Evolutionary conservation across 2,888 invertebrate genomes (phyloP), one percentile per base, ranked within the genome.

Genomic region (Rhyacophila evoluta): DNA sequence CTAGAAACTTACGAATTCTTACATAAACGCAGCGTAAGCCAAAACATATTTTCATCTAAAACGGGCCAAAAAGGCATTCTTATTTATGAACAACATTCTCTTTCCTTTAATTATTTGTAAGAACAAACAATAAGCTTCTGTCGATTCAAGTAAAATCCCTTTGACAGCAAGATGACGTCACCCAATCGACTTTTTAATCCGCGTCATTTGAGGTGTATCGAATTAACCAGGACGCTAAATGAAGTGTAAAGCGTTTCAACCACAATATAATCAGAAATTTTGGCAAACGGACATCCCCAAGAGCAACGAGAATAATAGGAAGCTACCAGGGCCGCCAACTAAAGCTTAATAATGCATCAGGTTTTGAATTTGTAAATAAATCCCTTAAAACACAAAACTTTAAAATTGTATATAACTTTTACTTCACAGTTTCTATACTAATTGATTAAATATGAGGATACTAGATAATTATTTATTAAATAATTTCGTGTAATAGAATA

Each of bases 171-270:
- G 69, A 69, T 69, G 27, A 69, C 28, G 68, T n/a, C n/a, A 69
- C 15, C 72, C 80, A 77, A 80, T 80, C 77, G 77, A 71, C 39
- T 70, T 80, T 77, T 77, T 74, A 75, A 73, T 73, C 77, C 55
- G 77, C 71, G 11, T 38, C 67, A 77, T 72, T 33, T 68, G 74
- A 77, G 69, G 39, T 69, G 74, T 73, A 67, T 33, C 80, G 75
- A 74, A 80, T 75, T 80, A 80, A 68, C 8, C 36, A 68, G 77
- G 67, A 70, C 41, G 70, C 38, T 76, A 79, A 79, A 79, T 79
- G 79, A 76, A 37, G 73, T 73, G 79, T 79, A 70, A 76, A 76
- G 70, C 70, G 75, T 73, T 70, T 72, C 28, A 39, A 36, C 68
- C 79, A 33, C 69, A 33, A 55, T 55, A 55, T 55, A 55, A 55